Evolutionary conservation across 2,113 vertebrate species (phyloP).

Genomic region (Tragelaphus imberbis): DNA sequence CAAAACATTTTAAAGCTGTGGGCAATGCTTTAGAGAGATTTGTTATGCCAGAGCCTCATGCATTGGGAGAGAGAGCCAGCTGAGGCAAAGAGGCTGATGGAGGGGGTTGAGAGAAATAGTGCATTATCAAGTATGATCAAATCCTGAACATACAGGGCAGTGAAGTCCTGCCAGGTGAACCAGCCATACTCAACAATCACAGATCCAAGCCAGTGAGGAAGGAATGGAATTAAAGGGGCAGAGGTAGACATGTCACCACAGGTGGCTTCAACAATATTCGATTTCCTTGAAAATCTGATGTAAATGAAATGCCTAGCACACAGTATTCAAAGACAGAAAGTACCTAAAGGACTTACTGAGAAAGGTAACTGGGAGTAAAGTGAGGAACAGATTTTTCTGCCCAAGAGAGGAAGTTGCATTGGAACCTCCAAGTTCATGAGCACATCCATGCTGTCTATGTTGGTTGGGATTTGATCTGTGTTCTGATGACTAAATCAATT

Average conservation of each 20-base stretch:
- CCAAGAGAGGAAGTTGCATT: too few relatives aligned
- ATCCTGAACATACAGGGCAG: neutral
- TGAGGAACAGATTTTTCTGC: neutral
- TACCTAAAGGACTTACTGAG: neutral
- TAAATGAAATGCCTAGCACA: neutral
- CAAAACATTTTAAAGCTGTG: neutral
- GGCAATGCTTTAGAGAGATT: neutral
- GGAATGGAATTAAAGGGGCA: too few relatives aligned
- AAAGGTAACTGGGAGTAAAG: neutral
- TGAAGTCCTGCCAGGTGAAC: neutral
- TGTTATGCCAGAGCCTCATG: neutral
- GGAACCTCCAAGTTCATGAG: rapidly evolving
- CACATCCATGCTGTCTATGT: neutral
- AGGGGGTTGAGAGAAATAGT: neutral
- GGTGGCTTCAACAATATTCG: neutral
- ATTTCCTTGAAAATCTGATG: neutral
- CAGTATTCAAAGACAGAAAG: neutral
- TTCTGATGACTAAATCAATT: neutral
- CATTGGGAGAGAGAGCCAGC: neutral
- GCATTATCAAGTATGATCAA: neutral
- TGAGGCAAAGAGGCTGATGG: too few relatives aligned
- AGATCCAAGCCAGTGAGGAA: neutral
- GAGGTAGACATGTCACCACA: neutral
- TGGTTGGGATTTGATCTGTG: neutral
- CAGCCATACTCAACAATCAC: neutral